Base-by-base conservation (phyloP, 2,888 invertebrate genomes). In the Ypsolopha scabrella region DNA sequence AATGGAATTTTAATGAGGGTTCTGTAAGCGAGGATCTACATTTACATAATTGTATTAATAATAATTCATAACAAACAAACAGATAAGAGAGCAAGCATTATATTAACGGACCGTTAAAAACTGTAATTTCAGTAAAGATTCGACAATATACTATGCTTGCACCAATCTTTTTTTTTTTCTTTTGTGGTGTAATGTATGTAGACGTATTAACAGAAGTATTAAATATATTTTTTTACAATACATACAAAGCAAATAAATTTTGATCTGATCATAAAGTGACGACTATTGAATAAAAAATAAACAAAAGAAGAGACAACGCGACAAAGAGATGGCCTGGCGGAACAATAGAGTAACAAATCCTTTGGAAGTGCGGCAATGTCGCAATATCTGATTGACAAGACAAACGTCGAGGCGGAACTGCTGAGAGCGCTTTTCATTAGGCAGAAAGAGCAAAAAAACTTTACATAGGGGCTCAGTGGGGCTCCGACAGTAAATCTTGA, bases 301-400 rank as follows among this genome's bases (percentile, higher is more conserved):
- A 81, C 81, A 80, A 81, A 76, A 75, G 74, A 70, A 63, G 70
- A 75, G 73, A 83, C 80, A 82, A 81, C 81, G 72, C 68, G 72
- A 75, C 79, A 73, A 70, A 24, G 24, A 75, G 76, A 79, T 76
- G 73, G 70, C 68, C 68, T 63, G 67, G 65, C 63, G 66, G 67
- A 64, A 85, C 82, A 85, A 83, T 83, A 68, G 76, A 70, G 70
- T 68, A 81, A 82, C 82, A 77, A 80, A 80, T 81, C 80, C 79
- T 75, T 76, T 70, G 63, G 67, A 59, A 77, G 72, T 67, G 67
- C 68, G 70, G 65, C 70, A 68, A 64, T 63, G 66, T 63, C 64
- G 67, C 62, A 57, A 63, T 68, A 61, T 59, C 63, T 80, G 80
- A 83, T 74, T 80, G 81, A 82, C 82, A 82, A 75, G 70, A 83